phyloP scores from a whole-genome alignment of 2,888 invertebrate genomes.

The Volucella inanis region DNA sequence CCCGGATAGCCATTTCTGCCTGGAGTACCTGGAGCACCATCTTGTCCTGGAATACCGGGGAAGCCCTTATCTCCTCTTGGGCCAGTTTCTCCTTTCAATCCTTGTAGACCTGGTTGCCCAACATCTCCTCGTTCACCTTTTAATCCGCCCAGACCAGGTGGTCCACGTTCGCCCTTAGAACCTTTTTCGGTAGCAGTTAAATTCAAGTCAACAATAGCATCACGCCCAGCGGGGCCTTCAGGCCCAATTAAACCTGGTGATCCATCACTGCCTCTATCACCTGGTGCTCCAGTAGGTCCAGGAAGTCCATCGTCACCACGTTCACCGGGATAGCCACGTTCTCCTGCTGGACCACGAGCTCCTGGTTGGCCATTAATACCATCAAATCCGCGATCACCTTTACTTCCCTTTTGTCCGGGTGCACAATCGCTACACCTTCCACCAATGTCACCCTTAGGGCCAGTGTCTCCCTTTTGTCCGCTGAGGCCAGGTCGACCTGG shows the following conservation, averaged over 20 bases:
- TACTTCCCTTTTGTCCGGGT: slow-evolving; percentile 89
- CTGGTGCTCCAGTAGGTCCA: slow-evolving; percentile 83
- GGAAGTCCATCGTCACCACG: slow-evolving; percentile 88
- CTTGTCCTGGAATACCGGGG: slow-evolving; percentile 87
- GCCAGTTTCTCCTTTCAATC: slow-evolving; percentile 88
- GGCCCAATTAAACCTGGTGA: slow-evolving; percentile 86
- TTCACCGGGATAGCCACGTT: slow-evolving; percentile 87
- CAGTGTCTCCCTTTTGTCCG: slow-evolving; percentile 86
- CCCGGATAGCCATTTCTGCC: slow-evolving; percentile 88
- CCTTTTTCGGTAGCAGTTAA: slow-evolving; percentile 86
- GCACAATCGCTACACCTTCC: slow-evolving; percentile 91
- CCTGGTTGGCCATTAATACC: slow-evolving; percentile 88
- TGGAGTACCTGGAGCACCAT: slow-evolving; percentile 88
- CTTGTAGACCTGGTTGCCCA: slow-evolving; percentile 88
- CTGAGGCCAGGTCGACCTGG: slow-evolving; percentile 88
- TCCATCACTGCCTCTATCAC: slow-evolving; percentile 84
- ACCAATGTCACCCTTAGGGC: slow-evolving; percentile 91
- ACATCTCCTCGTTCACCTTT: slow-evolving; percentile 87
- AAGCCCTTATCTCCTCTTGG: slow-evolving; percentile 87
- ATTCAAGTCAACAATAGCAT: slow-evolving; percentile 85
- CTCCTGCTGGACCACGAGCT: slow-evolving; percentile 89
- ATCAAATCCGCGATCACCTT: slow-evolving; percentile 89
- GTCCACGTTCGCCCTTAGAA: slow-evolving; percentile 87
- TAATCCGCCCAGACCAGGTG: slow-evolving; percentile 86
- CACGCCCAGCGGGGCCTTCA: slow-evolving; percentile 86